Evolutionary conservation across 2,113 vertebrate genomes (phyloP), one percentile per base, ranked within the genome.

Genomic region (Sardina pilchardus): DNA sequence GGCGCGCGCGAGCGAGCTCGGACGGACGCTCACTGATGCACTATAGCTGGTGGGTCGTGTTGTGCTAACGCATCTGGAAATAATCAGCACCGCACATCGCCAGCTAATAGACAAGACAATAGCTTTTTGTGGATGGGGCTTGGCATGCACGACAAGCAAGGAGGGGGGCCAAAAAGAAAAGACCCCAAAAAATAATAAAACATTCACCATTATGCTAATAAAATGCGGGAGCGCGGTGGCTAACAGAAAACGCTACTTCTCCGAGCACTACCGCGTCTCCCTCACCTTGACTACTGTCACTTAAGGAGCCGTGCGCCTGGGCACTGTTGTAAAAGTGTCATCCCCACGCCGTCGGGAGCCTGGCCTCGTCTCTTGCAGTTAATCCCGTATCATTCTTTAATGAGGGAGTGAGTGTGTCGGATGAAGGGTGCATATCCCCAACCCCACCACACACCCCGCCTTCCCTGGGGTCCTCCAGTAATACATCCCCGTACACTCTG

Each of bases 341-440:
- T 85, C 86, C 85, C 88, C 85, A 80, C 87, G 86, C 84, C 87
- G 88, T 87, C 59, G 89, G 90, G 91, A 92, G 88, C 89, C 88
- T 89, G 0, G 67, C 84, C 90, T 93, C 90, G 88, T 94, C 93
- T 93, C 90, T 90, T 93, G 90, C 94, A 95, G 93, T 90, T 95
- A 94, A 94, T 94, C 91, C 92, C 91, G 24, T 90, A 93, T 94
- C 88, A 93, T 95, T 93, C 92, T 93, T 94, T 94, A 92, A 93
- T 93, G 93, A 93, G 87, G 75, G 90, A 84, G 53, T 90, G 93
- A 94, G 95, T 94, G 94, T 93, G 92, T 86, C 89, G 90, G 88
- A 93, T 91, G 91, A 90, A 63, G 83, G 81, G 30, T 45, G 7
- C 63, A 8, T 10, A 71, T 71, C 63, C 21, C 56, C 7, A 10